Conservation (phyloP, 2,888 invertebrate species). For the Aproaerema taeniolella region DNA sequence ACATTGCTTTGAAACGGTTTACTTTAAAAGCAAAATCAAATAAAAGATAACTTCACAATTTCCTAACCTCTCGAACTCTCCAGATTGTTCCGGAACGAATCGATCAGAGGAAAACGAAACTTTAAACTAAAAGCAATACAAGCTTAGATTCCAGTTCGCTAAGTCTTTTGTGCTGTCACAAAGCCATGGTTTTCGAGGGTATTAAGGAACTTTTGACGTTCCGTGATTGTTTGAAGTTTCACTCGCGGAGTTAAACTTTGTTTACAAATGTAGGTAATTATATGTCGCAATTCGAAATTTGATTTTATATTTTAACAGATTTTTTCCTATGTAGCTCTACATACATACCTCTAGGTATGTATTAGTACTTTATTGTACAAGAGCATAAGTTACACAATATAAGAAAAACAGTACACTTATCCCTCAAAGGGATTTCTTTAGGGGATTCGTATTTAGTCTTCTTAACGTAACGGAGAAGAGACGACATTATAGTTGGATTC, state of each 20-base stretch:
- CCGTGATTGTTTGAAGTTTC: constrained; percentile 35
- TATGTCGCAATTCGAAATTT: constrained; percentile 15
- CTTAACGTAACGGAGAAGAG: too few relatives aligned
- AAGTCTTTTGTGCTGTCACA: constrained; percentile 40
- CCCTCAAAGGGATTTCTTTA: too few relatives aligned
- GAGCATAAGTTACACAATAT: too few relatives aligned
- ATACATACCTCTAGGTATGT: too few relatives aligned
- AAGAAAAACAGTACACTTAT: too few relatives aligned
- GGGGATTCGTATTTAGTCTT: too few relatives aligned
- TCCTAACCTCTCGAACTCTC: constrained; percentile 9
- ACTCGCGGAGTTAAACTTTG: constrained; percentile 24
- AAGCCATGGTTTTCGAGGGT: constrained; percentile 40
- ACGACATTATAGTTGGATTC: too few relatives aligned
- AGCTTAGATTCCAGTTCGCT: constrained; percentile 27
- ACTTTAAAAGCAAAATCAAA: background rate
- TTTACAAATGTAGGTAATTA: constrained; percentile 27
- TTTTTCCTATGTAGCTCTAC: too few relatives aligned
- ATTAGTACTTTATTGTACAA: too few relatives aligned
- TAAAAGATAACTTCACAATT: constrained; percentile 2
- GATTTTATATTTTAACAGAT: background rate
- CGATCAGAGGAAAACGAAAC: constrained; percentile 12
- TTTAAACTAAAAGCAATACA: constrained; percentile 49
- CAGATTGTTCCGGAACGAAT: constrained; percentile 9
- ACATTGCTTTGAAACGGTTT: too few relatives aligned
- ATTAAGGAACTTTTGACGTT: constrained; percentile 56